Evolutionary conservation across 2,113 vertebrate genomes (phyloP), one percentile per base, ranked within the genome.

Genomic region (Antennarius striatus): DNA sequence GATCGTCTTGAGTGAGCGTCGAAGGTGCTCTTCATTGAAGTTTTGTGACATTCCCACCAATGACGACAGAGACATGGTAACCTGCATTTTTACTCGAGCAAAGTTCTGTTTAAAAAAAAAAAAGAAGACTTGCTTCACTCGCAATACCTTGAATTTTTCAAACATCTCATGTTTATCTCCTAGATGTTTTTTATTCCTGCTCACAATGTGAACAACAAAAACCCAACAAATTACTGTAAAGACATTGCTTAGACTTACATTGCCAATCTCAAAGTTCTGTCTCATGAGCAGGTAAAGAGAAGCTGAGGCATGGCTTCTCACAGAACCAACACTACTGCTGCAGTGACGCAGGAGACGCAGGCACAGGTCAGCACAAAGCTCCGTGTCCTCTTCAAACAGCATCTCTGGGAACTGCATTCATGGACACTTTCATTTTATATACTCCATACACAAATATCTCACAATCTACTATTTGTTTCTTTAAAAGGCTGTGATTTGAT

Each of bases 251-350:
- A 1, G 51, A 82, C 95, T 90, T 81, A 97, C 96, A 8, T 96
- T 94, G 80, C 95, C 96, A 0, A 96, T 97, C 91, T 97, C 96
- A 40, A 95, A 97, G 88, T 97, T 97, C 83, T 97, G 96, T 51
- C 95, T 94, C 96, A 97, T 97, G 81, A 97, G 95, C 50, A 97
- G 91, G 89, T 97, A 97, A 57, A 97, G 95, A 0, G 96, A 97
- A 58, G 95, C 95, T 0, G 95, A 96, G 84, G 96, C 95, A 0
- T 97, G 96, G 10, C 90, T 92, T 73, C 96, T 92, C 56, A 96
- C 92, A 3, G 92, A 75, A 32, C 91, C 82, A 39, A 95, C 72
- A 5, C 94, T 93, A 64, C 96, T 97, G 79, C 95, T 93, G 39
- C 96, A 97, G 84, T 96, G 96, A 9, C 96, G 93, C 28, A 97